Base-by-base conservation (phyloP, 2,113 vertebrate species). In the Lonchura striata region DNA sequence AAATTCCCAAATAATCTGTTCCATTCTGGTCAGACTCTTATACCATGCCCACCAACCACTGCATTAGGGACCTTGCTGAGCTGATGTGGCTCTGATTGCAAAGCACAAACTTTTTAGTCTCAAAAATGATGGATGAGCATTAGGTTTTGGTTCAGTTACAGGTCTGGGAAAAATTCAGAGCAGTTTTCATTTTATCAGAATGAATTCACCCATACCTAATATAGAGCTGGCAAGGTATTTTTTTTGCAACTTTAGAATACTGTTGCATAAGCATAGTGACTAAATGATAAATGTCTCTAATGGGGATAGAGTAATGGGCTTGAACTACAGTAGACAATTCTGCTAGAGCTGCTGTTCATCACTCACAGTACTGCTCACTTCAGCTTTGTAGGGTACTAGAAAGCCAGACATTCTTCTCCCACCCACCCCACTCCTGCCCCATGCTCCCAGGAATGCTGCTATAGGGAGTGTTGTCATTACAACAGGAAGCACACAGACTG, bases 1-100 rank as follows among this genome's bases (percentile, higher is more conserved):
- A 92, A 96, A 97, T 96, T 96, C 95, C 95, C 94, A 93, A 92
- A 88, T 96, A 96, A 92, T 91, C 92, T 94, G 88, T 95, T 97
- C 63, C n/a, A 10, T 93, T 97, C 92, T 77, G 82, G 50, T 86
- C 94, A 86, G 49, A 52, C 68, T 93, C 68, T 70, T 76, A 94
- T 47, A 66, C 54, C 35, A 56, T 88, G 41, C 82, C 50, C 64
- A 94, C 64, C 56, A 80, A 64, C 47, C 59, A 74, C 15, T 79
- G 23, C 86, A 72, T 86, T 41, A 71, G 95, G 77, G 92, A 94
- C 80, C 7, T 88, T 75, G 31, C 84, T 92, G 78, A 92, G 78
- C 81, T 77, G 66, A 66, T 85, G 23, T 54, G 70, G 63, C 41
- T 22, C 18, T 75, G 74, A 49, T 82, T 87, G 83, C 89, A 95